These are phyloP conservation scores for Chauna torquata DNA, from an alignment of 2,113 vertebrate genomes.

Conservation along the genomic window DNA sequence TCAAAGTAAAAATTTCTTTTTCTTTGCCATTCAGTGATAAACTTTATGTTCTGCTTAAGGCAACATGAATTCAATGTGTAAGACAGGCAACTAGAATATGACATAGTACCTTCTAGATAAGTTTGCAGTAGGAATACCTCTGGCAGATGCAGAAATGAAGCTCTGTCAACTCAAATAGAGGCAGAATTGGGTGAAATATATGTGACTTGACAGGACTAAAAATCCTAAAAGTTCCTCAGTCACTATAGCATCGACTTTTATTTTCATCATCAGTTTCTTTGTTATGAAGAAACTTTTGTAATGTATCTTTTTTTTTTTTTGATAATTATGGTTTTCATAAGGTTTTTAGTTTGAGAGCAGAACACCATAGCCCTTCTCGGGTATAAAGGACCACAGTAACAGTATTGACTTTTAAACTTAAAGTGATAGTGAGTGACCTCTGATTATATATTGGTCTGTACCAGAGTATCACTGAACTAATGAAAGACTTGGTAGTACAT, in stretches of 20 bases:
- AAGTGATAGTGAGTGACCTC: neutral
- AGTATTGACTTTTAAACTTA: neutral
- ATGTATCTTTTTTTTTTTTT: neutral
- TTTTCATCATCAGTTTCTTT: neutral
- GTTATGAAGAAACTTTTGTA: neutral
- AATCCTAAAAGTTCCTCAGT: neutral
- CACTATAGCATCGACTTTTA: neutral
- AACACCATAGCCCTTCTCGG: neutral
- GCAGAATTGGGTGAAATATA: neutral
- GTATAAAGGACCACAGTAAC: neutral
- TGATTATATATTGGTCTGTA: neutral
- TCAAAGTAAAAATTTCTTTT: neutral
- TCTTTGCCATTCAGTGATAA: neutral
- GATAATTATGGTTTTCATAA: neutral
- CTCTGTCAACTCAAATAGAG: slow-evolving; percentile 20
- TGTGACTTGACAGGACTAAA: slow-evolving; percentile 27
- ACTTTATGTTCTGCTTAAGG: slow-evolving; percentile 21
- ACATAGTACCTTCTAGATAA: neutral
- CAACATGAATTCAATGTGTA: neutral
- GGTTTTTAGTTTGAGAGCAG: neutral
- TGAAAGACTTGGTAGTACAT: neutral
- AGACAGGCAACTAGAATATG: neutral
- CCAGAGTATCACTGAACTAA: neutral
- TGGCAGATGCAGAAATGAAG: neutral
- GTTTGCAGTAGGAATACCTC: neutral